phyloP scores from a whole-genome alignment of 2,113 vertebrate species.

The Heteronetta atricapilla region DNA sequence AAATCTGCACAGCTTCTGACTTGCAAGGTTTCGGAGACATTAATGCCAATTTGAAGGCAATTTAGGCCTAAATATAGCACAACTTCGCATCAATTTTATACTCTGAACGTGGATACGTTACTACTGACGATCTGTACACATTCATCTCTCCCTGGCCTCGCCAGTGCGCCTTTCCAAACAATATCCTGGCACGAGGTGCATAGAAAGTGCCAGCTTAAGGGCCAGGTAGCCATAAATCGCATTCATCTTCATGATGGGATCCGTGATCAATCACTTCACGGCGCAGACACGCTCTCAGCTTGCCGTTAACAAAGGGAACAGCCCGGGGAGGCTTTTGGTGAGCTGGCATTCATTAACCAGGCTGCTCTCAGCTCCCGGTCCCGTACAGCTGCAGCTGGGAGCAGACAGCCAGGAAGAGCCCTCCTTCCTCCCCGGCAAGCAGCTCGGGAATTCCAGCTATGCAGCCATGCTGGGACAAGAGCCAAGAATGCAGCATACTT shows the following conservation, averaged over 20 bases:
- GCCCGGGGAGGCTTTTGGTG: neutral
- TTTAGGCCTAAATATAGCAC: neutral
- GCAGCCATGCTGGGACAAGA: constrained; percentile 62
- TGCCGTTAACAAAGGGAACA: constrained; percentile 31
- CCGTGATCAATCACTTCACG: neutral
- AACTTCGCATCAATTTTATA: neutral
- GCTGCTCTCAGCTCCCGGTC: constrained; percentile 2
- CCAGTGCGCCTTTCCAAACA: neutral
- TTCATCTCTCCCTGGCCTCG: neutral
- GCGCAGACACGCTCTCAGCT: constrained; percentile 6
- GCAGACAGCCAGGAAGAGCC: constrained; percentile 7
- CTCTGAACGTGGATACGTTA: neutral
- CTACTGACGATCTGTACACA: neutral
- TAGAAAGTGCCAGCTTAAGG: neutral
- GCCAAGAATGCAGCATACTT: constrained; percentile 66
- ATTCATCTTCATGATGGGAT: constrained; percentile 19
- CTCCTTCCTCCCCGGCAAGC: constrained; percentile 10
- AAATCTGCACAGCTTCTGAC: neutral
- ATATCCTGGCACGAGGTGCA: neutral
- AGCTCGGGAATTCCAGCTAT: constrained; percentile 76
- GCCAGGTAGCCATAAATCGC: neutral
- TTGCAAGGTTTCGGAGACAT: neutral
- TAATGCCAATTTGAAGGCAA: constrained; percentile 6
- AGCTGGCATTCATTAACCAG: constrained; percentile 35
- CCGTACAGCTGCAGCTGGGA: neutral